Evolutionary conservation across 2,113 vertebrate genomes (phyloP), one percentile per base, ranked within the genome.

Genomic region (Dasypus novemcinctus): DNA sequence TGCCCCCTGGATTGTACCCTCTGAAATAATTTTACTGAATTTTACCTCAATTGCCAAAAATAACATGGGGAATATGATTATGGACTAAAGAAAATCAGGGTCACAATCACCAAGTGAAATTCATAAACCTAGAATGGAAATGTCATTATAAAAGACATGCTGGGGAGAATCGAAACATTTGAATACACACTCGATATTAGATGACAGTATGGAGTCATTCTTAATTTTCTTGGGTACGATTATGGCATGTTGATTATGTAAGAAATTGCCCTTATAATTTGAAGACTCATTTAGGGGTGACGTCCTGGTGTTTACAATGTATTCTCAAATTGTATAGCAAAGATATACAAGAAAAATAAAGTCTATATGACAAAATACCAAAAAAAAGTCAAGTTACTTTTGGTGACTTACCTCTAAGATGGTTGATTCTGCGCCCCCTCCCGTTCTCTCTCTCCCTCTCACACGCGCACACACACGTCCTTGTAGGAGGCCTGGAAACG

Each of bases 401-500:
- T 10, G 20, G 38, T 17, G 13, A 43, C 54, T 61, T 43, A 23
- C 36, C 7, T 36, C 84, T 57, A 15, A 72, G 6, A 59, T 20
- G 10, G 13, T 43, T 33, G 54, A 17, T 31, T 29, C 25, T 41
- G 84, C 31, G 4, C n/a, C 15, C 49, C 4, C 49, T 14, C 49
- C 29, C 21, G 18, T 18, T 57, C 18, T 18, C 20, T 57, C 54
- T 57, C 54, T 18, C 18, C 6, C 54, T 46, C 18, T 17, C 29
- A n/a, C 17, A 12, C 7, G 7, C 17, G 2, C 6, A 2, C 7
- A 17, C 15, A 11, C 0, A 17, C 7, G 0, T n/a, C n/a, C n/a
- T 17, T 0, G 17, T 64, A 14, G 33, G 8, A 0, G 1, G 1
- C 20, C 69, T 54, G 5, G 25, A 36, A 23, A 25, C 8, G 1